Base-by-base conservation (phyloP, 37 sponge, comb jelly and placozoan species). In the Spongilla lacustris region DNA sequence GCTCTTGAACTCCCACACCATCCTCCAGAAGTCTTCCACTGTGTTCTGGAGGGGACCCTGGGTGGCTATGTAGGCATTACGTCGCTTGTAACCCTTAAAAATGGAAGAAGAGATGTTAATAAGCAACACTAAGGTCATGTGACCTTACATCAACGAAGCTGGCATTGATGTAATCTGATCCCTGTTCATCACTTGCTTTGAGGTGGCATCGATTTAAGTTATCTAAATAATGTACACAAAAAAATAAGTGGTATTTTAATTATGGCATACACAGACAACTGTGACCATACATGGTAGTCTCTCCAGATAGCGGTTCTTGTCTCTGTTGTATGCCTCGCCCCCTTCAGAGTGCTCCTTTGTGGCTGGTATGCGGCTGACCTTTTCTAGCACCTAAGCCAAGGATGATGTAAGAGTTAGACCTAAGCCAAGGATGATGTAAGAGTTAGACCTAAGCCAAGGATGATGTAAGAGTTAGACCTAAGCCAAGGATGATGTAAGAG, bases 81-180 rank as follows among this genome's bases (percentile, higher is more conserved):
- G 86, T 66, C 76, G 82, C 78, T 91, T 91, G 82, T 91, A 91
- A 33, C 91, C 91, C 91, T 91, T 4, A 19, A 80, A 8, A 12
- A 34, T 41, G 31, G 41, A 41, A 6, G 41, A 6, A 41, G 41
- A 41, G 3, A 6, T 9, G 41, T 41, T 41, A 41, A n/a, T n/a
- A n/a, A n/a, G n/a, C n/a, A n/a, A n/a, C n/a, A n/a, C n/a, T 41
- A 41, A 9, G 41, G 41, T 41, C 41, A 6, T 6, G 6, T 41
- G 41, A 6, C 5, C 91, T 81, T 49, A 91, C 91, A 81, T 91
- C 91, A 75, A 91, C 68, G 67, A 91, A 91, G 78, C 91, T 91
- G 75, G 91, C 91, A 82, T 91, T 91, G 86, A 91, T 85, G 67
- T 91, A 91, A 22, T 91, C 91, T 22, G 91, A 85, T 1, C 91